Evolutionary conservation across 1,140 invertebrate species (phyloP), one percentile per base, ranked within the genome.

Genomic region (Bombus terrestris): DNA sequence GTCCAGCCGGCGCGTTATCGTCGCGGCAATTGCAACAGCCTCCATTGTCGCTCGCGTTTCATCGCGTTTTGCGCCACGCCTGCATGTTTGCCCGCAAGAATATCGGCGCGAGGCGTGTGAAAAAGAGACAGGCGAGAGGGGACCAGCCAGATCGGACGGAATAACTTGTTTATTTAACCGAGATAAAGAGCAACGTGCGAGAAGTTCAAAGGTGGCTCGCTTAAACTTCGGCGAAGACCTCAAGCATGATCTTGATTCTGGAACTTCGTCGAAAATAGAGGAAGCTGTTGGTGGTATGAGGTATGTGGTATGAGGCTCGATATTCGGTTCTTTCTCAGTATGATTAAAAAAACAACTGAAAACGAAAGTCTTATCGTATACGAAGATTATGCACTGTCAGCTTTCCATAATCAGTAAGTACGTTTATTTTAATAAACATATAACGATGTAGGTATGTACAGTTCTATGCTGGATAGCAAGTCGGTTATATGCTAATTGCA

Each of bases 11-110:
- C 53, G 39, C 57, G 76, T 85, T 85, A 85, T 83, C 81, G 74
- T 35, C 18, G 47, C 82, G 53, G 76, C 76, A 79, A 77, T 84
- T 84, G 82, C 82, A 78, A 79, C 82, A 84, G 75, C 74, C 37
- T 47, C 83, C 53, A 79, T 84, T 84, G 76, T 80, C 77, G 68
- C 53, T 59, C 75, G 82, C 79, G 79, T 71, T 72, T 81, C 64
- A 47, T 69, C 78, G 43, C 64, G n/a, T 79, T 79, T 64, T 53
- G 66, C 75, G 47, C 75, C 53, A 53, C 75, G 66, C 43, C 43
- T 77, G 62, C 72, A 47, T 73, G 80, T 82, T 75, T 64, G 39
- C 25, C 43, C 72, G 73, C 37, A 35, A 43, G 53, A 72, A 62
- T 80, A 85, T 80, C 66, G 76, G 71, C 76, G 43, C n/a, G n/a